Evolutionary conservation across 2,888 invertebrate genomes (phyloP).

Genomic region (Lasius platythorax): DNA sequence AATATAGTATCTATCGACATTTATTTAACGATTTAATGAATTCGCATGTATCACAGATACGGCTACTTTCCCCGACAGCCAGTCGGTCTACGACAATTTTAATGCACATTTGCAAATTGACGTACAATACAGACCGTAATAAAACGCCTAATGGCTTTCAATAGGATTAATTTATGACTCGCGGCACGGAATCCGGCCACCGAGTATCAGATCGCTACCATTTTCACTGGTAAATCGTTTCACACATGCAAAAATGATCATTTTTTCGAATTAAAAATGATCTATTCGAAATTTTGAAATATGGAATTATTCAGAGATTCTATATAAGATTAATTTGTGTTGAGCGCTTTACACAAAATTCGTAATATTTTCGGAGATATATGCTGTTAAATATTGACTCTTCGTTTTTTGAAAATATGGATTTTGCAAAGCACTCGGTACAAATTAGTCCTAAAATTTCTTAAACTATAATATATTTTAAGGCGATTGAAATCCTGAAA

Average conservation of each 20-base stretch:
- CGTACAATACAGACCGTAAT: slow-evolving; percentile 77
- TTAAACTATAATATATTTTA: neutral
- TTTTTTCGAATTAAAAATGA: neutral
- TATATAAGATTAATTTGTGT: neutral
- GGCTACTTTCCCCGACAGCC: neutral
- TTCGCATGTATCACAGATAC: neutral
- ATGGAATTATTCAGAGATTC: neutral
- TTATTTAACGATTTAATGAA: neutral
- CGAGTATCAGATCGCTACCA: slow-evolving; percentile 48
- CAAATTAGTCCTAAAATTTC: neutral
- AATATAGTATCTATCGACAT: neutral
- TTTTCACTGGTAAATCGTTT: slow-evolving; percentile 27
- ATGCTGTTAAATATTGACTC: neutral
- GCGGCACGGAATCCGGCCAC: slow-evolving; percentile 48
- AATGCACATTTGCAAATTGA: slow-evolving; percentile 75
- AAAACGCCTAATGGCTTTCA: slow-evolving; percentile 78
- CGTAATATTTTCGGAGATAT: neutral
- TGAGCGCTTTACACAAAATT: neutral
- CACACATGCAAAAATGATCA: neutral
- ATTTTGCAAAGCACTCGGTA: neutral
- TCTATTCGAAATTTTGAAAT: neutral
- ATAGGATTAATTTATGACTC: slow-evolving; percentile 78
- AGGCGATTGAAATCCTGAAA: neutral
- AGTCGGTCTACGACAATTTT: slow-evolving; percentile 61
- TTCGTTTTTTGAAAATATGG: neutral